phyloP scores from a whole-genome alignment of 2,113 vertebrate genomes.

The Saguinus midas region DNA sequence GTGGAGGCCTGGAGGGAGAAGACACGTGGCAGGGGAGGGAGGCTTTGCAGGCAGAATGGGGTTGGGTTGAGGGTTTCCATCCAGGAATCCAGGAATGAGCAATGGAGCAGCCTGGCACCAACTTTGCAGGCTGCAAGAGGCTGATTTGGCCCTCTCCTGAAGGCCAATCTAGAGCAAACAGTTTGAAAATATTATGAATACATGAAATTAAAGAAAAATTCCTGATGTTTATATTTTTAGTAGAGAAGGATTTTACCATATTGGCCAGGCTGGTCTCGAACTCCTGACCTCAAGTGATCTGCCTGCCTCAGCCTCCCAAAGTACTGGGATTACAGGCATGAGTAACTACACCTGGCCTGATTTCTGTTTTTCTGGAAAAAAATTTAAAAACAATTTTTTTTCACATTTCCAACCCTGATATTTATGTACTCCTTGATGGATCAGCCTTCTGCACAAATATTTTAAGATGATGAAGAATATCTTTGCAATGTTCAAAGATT shows the following conservation, averaged over 20 bases:
- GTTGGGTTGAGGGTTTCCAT: not conserved
- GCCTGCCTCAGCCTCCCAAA: no score
- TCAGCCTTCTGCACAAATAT: not conserved
- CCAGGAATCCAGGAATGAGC: not conserved
- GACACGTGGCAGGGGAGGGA: not conserved
- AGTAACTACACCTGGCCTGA: not conserved
- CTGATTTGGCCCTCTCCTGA: not conserved
- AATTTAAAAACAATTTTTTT: not conserved
- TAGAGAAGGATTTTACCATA: no score
- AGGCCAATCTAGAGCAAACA: not conserved
- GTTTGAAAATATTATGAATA: not conserved
- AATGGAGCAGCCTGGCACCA: not conserved
- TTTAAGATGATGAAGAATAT: not conserved
- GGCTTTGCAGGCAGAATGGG: accelerated
- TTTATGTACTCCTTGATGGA: not conserved
- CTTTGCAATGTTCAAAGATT: not conserved
- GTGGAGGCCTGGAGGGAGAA: not conserved
- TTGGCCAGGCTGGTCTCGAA: no score
- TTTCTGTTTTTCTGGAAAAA: not conserved
- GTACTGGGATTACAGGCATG: no score
- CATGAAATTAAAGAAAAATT: not conserved
- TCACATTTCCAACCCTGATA: not conserved
- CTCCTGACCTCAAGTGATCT: no score
- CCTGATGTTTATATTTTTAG: no score
- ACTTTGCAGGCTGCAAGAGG: not conserved